Evolutionary conservation across 2,113 vertebrate species (phyloP).

Genomic region (Saguinus imperator): DNA sequence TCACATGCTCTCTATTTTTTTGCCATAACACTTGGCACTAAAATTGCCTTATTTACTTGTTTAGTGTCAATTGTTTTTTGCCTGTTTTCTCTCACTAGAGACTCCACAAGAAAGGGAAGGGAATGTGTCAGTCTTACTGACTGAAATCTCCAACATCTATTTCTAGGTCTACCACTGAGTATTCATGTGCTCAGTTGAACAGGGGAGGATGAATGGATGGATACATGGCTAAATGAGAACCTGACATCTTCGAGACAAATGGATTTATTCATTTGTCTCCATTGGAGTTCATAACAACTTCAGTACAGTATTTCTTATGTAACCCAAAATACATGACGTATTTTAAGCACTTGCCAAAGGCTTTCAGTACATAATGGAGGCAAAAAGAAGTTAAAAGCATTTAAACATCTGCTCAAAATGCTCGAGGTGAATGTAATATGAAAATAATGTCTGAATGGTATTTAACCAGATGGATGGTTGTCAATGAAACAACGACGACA

Average conservation of each 20-base stretch:
- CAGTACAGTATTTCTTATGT: neutral
- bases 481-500: neutral
- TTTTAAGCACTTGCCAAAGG: conserved; percentile 14
- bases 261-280: neutral
- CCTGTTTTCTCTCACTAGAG: conserved; percentile 33
- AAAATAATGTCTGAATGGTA: neutral
- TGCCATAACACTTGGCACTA: neutral
- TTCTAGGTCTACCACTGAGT: neutral
- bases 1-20: neutral
- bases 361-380: neutral
- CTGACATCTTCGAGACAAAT: neutral
- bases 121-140: neutral
- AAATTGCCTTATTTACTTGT: neutral
- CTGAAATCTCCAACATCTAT: neutral
- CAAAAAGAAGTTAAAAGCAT: neutral
- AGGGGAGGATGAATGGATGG: neutral
- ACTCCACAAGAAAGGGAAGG: neutral
- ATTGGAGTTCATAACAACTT: neutral
- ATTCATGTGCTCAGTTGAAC: neutral
- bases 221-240: neutral
- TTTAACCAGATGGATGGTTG: neutral
- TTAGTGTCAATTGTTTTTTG: neutral
- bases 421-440: neutral
- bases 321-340: neutral
- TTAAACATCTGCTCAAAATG: neutral